Evolutionary conservation across 2,113 vertebrate species (phyloP).

Genomic region (Bos taurus): DNA sequence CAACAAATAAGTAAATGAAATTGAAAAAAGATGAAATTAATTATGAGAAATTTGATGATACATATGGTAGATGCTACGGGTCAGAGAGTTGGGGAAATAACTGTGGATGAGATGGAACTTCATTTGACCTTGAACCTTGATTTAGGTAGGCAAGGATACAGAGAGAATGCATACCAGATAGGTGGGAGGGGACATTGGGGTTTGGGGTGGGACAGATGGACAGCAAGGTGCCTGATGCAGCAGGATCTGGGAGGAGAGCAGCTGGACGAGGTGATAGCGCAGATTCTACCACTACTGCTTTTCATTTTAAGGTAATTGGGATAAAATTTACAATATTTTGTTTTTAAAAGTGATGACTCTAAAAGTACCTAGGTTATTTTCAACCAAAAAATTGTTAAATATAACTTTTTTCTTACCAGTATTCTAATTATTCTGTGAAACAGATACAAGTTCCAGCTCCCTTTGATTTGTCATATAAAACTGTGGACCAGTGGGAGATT

Average conservation of each 20-base stretch:
- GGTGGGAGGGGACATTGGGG: neutral
- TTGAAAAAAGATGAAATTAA: neutral
- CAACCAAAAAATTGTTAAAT: neutral
- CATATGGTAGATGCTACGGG: neutral
- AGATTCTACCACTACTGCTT: neutral
- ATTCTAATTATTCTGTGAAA: slow-evolving; percentile 40
- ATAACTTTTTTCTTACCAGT: neutral
- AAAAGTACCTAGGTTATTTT: neutral
- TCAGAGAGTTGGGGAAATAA: neutral
- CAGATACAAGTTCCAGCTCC: slow-evolving; percentile 79
- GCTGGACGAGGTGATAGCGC: neutral
- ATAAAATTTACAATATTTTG: neutral
- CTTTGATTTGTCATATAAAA: slow-evolving; percentile 93
- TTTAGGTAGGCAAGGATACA: neutral
- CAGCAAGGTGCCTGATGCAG: too few relatives aligned
- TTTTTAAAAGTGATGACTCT: neutral
- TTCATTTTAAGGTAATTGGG: neutral
- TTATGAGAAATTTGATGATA: neutral
- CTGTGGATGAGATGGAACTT: neutral
- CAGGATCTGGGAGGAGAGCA: neutral
- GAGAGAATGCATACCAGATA: neutral
- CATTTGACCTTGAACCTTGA: neutral
- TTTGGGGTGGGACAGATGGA: neutral
- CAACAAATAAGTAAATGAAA: neutral
- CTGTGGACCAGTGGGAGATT: slow-evolving; percentile 96